These are phyloP conservation scores for Amiota communis DNA, from an alignment of 2,888 invertebrate species.

Conservation along the genomic window DNA sequence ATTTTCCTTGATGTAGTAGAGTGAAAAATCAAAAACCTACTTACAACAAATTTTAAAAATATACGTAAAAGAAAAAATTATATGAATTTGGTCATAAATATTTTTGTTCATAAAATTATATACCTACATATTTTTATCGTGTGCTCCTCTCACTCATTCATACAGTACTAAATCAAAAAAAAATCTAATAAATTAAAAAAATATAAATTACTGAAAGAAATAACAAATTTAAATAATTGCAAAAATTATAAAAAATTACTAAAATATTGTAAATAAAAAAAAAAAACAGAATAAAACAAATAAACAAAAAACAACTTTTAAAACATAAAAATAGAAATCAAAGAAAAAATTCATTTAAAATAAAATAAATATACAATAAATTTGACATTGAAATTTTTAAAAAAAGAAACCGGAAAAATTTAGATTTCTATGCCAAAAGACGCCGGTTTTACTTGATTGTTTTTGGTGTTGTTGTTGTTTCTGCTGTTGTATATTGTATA, in stretches of 20 bases:
- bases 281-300: neutral
- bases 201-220: neutral
- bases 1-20: too few species aligned
- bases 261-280: neutral
- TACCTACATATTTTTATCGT: slow-evolving; percentile 1
- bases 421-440: slow-evolving; percentile 7
- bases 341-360: slow-evolving; percentile 1
- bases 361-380: slow-evolving; percentile 2
- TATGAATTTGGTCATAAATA: slow-evolving; percentile 17
- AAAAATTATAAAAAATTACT: neutral
- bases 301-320: neutral
- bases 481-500: too few species aligned
- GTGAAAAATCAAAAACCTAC: too few species aligned
- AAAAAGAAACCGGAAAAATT: slow-evolving; percentile 6
- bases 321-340: neutral
- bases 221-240: neutral
- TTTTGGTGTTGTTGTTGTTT: neutral
- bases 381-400: slow-evolving; percentile 26
- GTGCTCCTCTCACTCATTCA: neutral
- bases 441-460: slow-evolving; percentile 7
- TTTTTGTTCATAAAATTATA: neutral
- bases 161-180: neutral
- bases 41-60: too few species aligned
- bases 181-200: neutral
- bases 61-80: neutral